phyloP scores from a whole-genome alignment of 2,888 invertebrate genomes.

The Sipunculus nudus region DNA sequence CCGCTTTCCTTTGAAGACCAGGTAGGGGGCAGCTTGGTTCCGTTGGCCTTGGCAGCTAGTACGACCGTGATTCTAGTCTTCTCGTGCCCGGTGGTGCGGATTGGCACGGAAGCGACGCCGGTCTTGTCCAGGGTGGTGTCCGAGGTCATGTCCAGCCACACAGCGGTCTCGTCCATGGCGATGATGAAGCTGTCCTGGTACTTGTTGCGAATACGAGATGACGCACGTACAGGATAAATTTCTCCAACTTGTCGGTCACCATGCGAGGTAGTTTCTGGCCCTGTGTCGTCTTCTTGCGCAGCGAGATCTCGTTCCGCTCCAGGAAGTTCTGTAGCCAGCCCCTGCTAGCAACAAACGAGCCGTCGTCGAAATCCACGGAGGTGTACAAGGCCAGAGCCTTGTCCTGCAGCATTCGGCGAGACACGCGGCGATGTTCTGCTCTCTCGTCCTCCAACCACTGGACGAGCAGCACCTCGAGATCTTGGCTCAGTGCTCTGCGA shows the following conservation, averaged over 20 bases:
- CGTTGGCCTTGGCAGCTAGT: conserved; percentile 34
- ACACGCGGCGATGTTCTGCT: neutral
- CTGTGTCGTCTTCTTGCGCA: conserved; percentile 8
- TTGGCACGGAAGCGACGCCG: conserved; percentile 36
- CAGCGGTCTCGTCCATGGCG: conserved; percentile 23
- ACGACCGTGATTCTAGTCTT: conserved; percentile 40
- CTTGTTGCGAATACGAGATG: neutral
- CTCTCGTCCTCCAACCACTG: neutral
- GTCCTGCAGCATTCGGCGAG: neutral
- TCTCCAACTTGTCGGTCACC: conserved; percentile 2
- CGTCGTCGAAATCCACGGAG: neutral
- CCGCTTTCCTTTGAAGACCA: conserved; percentile 30
- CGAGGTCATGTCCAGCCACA: conserved; percentile 15
- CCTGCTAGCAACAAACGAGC: conserved; percentile 9
- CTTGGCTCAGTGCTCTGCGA: neutral
- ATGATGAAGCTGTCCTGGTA: neutral
- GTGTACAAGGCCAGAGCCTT: neutral
- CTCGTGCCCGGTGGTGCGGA: conserved; percentile 41
- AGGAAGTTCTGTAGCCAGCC: conserved; percentile 16
- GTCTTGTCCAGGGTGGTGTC: conserved; percentile 21
- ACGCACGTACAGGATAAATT: neutral
- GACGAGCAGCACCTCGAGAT: neutral
- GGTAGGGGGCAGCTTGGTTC: conserved; percentile 28
- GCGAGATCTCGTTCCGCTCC: conserved; percentile 7
- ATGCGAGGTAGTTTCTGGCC: conserved; percentile 6